phyloP scores from a whole-genome alignment of 2,888 invertebrate genomes.

The Thelaira solivaga region DNA sequence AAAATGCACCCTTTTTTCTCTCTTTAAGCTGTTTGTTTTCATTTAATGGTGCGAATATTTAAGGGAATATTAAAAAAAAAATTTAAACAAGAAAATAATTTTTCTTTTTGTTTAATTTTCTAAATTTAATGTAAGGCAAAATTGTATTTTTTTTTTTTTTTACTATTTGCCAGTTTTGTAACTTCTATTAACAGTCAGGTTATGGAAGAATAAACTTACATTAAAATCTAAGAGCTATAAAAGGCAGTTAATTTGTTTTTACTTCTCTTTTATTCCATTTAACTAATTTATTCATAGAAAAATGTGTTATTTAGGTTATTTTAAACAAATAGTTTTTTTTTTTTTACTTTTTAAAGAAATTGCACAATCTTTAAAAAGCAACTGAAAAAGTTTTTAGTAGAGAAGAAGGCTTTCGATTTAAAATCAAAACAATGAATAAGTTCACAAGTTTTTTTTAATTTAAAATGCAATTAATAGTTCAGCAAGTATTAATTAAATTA shows the following conservation, averaged over 20 bases:
- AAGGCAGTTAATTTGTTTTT: constrained; percentile 26
- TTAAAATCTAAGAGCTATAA: constrained; percentile 38
- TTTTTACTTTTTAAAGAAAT: too few species aligned
- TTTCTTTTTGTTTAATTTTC: constrained; percentile 27
- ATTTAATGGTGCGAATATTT: neutral
- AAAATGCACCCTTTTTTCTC: constrained; percentile 53
- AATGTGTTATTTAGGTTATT: neutral
- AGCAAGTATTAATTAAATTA: too few species aligned
- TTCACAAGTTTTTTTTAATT: too few species aligned
- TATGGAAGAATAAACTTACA: constrained; percentile 48
- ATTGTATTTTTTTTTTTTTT: constrained; percentile 12
- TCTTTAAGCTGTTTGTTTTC: neutral
- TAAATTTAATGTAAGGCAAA: constrained; percentile 32
- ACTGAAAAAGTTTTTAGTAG: too few species aligned
- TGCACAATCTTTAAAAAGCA: too few species aligned
- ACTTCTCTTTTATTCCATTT: neutral
- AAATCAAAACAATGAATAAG: too few species aligned
- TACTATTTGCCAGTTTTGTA: neutral
- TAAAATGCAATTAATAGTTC: too few species aligned
- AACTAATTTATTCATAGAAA: constrained; percentile 18
- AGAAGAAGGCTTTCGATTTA: too few species aligned
- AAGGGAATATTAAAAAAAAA: neutral
- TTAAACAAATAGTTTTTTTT: neutral
- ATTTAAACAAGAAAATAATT: constrained; percentile 9
- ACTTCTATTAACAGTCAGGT: constrained; percentile 37